Evolutionary conservation across 2,888 invertebrate genomes (phyloP).

Genomic region (Caenorhabditis macrosperma): DNA sequence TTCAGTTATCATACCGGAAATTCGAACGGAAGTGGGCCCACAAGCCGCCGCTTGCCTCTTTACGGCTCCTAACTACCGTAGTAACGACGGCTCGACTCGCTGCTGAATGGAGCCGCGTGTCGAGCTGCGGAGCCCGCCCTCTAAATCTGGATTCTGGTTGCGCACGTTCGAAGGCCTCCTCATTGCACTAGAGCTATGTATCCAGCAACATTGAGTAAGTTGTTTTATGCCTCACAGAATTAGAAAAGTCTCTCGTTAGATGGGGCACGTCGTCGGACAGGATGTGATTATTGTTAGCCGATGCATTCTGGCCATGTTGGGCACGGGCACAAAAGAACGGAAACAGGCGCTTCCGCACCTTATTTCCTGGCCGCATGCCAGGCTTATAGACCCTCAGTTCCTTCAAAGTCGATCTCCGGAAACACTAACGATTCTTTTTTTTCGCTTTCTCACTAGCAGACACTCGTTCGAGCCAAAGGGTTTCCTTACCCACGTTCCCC

Average conservation of each 20-base stretch:
- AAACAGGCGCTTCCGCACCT: conserved; percentile 71
- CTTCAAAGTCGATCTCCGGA: conserved; percentile 60
- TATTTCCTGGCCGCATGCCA: conserved; percentile 66
- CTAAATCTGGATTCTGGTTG: conserved; percentile 33
- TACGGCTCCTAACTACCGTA: conserved; percentile 48
- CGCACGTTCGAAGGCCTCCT: conserved; percentile 28
- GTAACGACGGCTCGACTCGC: conserved; percentile 16
- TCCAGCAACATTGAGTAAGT: conserved; percentile 61
- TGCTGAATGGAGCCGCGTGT: conserved; percentile 50
- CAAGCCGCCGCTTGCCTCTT: conserved; percentile 37
- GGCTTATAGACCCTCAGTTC: conserved; percentile 55
- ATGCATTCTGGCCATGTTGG: conserved; percentile 40
- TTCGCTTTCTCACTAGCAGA: background rate
- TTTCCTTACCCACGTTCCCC: no score
- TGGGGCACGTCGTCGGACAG: conserved; percentile 32
- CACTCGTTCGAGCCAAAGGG: conserved; percentile 14
- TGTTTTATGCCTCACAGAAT: conserved; percentile 47
- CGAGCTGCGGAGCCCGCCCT: conserved; percentile 39
- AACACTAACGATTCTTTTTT: conserved; percentile 57
- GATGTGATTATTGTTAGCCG: conserved; percentile 59
- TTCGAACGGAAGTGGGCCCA: conserved; percentile 49
- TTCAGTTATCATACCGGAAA: conserved; percentile 55
- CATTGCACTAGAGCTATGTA: conserved; percentile 56
- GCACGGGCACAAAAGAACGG: conserved; percentile 63
- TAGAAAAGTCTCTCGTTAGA: conserved; percentile 3